Percentiles rank a stretch among this genome's conserved stretches.
phyloP scores from a whole-genome alignment of 1,140 invertebrate genomes.

The Aethina tumida region DNA sequence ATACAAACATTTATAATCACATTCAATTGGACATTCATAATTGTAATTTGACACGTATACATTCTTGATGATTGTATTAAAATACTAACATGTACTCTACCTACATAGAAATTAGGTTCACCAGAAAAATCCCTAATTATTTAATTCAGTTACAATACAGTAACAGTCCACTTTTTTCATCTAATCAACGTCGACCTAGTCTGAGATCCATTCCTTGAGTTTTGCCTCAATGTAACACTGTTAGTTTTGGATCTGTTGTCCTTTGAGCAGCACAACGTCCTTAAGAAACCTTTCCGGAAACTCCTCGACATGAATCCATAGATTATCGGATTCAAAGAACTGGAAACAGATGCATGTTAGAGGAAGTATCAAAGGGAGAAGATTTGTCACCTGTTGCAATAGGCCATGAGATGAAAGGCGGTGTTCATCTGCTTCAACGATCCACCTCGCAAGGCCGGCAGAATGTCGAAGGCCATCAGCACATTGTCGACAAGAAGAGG shows the following conservation, averaged over 20 bases:
- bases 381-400: conserved; percentile 51
- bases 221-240: conserved; percentile 21
- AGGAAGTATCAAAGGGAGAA: neutral
- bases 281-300: conserved; percentile 54
- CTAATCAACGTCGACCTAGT: conserved; percentile 28
- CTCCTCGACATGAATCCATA: conserved; percentile 76
- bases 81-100: too few species aligned
- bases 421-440: conserved; percentile 51
- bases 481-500: conserved; percentile 56
- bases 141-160: too few species aligned
- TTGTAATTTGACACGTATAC: too few species aligned
- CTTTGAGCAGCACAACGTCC: conserved; percentile 30
- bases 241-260: conserved; percentile 10
- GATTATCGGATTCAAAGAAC: conserved; percentile 68
- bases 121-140: too few species aligned
- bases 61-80: too few species aligned
- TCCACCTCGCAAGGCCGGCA: conserved; percentile 43
- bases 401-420: conserved; percentile 53
- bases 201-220: conserved; percentile 26
- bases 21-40: too few species aligned
- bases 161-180: too few species aligned
- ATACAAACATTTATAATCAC: too few species aligned
- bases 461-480: conserved; percentile 48
- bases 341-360: conserved; percentile 29
- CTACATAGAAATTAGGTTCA: too few species aligned